phyloP scores from a whole-genome alignment of 2,797 vertebrate species.

The Sylvilagus floridanus region DNA sequence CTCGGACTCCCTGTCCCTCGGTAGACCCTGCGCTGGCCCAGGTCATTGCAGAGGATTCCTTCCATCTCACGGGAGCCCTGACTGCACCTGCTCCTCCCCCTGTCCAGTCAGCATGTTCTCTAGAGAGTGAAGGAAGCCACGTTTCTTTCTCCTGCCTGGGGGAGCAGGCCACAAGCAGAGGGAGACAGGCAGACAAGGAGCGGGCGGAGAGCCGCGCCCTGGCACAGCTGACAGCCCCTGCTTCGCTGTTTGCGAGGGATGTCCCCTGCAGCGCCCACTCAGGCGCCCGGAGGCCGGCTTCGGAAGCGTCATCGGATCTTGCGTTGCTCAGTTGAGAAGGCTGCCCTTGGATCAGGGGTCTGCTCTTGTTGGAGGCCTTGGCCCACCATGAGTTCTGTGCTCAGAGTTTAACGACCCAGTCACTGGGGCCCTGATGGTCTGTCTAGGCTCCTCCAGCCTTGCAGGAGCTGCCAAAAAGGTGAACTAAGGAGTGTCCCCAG shows the following conservation, averaged over 20 bases:
- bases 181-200: not conserved
- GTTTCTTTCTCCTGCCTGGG: not conserved
- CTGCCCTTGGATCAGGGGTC: not conserved
- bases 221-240: not conserved
- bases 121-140: not conserved
- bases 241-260: conserved; percentile 19
- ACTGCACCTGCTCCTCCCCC: not conserved
- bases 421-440: not conserved
- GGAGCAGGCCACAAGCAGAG: conserved; percentile 3
- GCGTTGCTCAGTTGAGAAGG: not conserved
- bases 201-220: not conserved
- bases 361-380: conserved; percentile 14
- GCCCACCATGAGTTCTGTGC: not conserved
- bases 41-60: not conserved
- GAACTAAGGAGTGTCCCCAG: conserved; percentile 29
- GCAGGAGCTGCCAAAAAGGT: conserved; percentile 10
- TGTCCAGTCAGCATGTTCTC: not conserved
- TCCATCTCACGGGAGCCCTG: conserved; percentile 8
- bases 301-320: conserved; percentile 14
- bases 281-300: not conserved
- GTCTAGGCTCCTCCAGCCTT: not conserved
- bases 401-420: not conserved
- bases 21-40: not conserved
- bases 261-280: not conserved
- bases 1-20: not conserved